Percentiles rank a stretch among this genome's conserved stretches.
Evolutionary conservation across 2,888 invertebrate genomes (phyloP).

Genomic region (Carcina quercana): DNA sequence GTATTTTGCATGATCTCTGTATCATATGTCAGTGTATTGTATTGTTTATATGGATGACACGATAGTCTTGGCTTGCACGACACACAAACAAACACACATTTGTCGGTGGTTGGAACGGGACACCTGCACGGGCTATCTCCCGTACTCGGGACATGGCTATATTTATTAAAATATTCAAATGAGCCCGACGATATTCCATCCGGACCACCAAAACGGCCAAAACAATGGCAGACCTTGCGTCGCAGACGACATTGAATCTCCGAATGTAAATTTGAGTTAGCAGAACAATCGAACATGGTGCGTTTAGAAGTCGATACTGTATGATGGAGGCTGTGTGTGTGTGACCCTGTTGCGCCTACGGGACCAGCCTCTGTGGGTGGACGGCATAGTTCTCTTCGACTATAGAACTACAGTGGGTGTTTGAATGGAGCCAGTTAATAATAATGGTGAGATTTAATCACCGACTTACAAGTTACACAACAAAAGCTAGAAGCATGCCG

Average conservation of each 20-base stretch:
- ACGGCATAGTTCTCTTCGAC: conserved; percentile 70
- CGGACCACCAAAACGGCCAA: conserved; percentile 62
- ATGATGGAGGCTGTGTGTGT: conserved; percentile 60
- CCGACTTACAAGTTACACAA: conserved; percentile 69
- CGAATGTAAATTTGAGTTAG: conserved; percentile 63
- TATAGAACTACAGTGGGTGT: conserved; percentile 69
- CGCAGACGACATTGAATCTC: conserved; percentile 62
- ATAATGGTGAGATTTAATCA: conserved; percentile 75
- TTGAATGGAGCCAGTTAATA: conserved; percentile 73
- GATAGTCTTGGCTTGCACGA: conserved; percentile 69
- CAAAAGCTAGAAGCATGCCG: conserved; percentile 63
- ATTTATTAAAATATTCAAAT: conserved; percentile 52
- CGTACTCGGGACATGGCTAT: conserved; percentile 21
- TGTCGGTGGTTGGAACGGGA: conserved; percentile 25
- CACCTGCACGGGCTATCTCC: conserved; percentile 21
- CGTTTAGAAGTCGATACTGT: conserved; percentile 50
- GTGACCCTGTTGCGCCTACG: conserved; percentile 73
- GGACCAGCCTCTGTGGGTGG: conserved; percentile 69
- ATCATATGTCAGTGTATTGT: conserved; percentile 40
- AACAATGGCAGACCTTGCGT: conserved; percentile 66
- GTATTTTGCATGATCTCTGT: conserved; percentile 49
- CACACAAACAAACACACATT: conserved; percentile 37
- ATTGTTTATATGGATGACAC: conserved; percentile 46
- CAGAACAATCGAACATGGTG: conserved; percentile 63
- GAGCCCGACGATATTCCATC: conserved; percentile 43